Conservation (phyloP, 1,140 invertebrate species). For the Panagrolaimus sp. region DNA sequence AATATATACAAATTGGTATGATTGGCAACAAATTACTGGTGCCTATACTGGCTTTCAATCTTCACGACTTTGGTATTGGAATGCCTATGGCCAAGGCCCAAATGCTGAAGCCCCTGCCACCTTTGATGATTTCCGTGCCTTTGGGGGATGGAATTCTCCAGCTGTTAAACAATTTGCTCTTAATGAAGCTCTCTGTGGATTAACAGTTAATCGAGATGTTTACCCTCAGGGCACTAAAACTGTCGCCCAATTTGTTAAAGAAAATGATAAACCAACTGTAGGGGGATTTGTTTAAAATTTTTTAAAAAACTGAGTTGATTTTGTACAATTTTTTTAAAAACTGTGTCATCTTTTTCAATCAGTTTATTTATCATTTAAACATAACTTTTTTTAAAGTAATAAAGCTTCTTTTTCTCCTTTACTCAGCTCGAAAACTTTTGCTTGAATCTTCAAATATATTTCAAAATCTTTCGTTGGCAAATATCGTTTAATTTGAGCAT, state of each 20-base stretch:
- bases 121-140: constrained; percentile 19
- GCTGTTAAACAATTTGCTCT: constrained; percentile 12
- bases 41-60: background rate
- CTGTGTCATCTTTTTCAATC: background rate
- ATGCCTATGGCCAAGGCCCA: constrained; percentile 11
- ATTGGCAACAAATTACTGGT: constrained; percentile 45
- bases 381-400: background rate
- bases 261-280: background rate
- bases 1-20: constrained; percentile 45
- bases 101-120: constrained; percentile 16
- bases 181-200: constrained; percentile 9
- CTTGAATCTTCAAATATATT: background rate
- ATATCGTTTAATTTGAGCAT: background rate
- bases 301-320: constrained; percentile 3
- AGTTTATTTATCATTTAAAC: background rate
- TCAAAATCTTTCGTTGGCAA: background rate
- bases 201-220: constrained; percentile 1
- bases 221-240: background rate
- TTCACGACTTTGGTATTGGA: constrained; percentile 23
- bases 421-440: background rate
- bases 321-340: background rate
- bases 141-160: constrained; percentile 16
- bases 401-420: background rate
- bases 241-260: background rate
- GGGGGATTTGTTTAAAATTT: constrained; percentile 11